Base-by-base conservation (phyloP, 2,113 vertebrate species). In the Excalfactoria chinensis region DNA sequence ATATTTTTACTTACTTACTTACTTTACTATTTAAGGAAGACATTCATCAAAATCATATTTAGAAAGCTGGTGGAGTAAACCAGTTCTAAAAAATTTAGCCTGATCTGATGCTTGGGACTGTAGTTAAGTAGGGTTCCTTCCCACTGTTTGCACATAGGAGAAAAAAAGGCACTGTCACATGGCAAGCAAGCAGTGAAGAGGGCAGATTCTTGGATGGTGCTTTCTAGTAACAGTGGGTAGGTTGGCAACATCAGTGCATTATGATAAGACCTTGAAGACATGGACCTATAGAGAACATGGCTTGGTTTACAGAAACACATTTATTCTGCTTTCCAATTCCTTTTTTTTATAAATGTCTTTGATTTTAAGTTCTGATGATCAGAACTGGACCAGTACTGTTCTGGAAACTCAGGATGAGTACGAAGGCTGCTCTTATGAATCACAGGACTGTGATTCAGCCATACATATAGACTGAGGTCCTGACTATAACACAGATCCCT, bases 401-500 rank as follows among this genome's bases (percentile, higher is more conserved):
- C 41, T 70, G 44, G 49, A 78, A 94, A 84, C 22, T 59, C 2
- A 0, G 19, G 15, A 43, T 18, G 41, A 70, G 12, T 59, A 46
- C 51, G 28, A 22, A 13, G 4, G 15, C 40, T 81, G 32, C 20
- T 69, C 12, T 66, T 82, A 32, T 2, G 25, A 84, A 67, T 23
- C 44, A 70, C 13, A 73, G 19, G 34, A 21, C 19, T 89, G 1
- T 59, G 41, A 49, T 2, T 82, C 44, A 89, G 35, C 72, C 30
- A 22, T 18, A 43, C 22, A 70, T 56, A 67, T 5, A 53, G 28
- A 69, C 20, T 82, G 13, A 43, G 44, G 32, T 70, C 28, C 41
- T 74, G 63, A 46, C 78, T 89, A 12, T 41, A 70, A 49, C 37
- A 79, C 46, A 85, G 64, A 90, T 92, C 75, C 86, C 91, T 92